Base-by-base conservation (phyloP, 2,797 vertebrate genomes). In the Phrynocephalus guinanensis region DNA sequence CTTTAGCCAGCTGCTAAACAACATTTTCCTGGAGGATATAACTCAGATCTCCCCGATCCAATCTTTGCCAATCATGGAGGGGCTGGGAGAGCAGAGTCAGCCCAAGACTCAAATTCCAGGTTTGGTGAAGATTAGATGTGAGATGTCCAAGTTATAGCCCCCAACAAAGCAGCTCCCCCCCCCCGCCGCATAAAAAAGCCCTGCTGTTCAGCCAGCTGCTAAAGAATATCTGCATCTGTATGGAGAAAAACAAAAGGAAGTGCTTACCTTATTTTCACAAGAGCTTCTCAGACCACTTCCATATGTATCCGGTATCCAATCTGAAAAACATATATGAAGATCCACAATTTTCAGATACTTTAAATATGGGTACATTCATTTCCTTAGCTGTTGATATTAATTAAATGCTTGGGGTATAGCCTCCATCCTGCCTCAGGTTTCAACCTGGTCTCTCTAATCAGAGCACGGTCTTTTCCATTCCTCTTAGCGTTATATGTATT, bases 241-340 rank as follows among this genome's bases (percentile, higher is more conserved):
- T 63, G 60, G 60, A 63, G 60, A 63, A 15, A 56, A 63, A 63
- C 1, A 22, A 22, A 76, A 48, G 73, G 85, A 87, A 92, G 79
- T 72, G 77, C 86, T 83, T 71, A 94, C 95, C 91, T 93, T 1
- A 0, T 87, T 94, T 90, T 92, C 88, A 91, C 30, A 60, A 87
- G 91, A 83, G 84, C 48, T 87, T 83, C 13, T 8, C 77, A 88
- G 76, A 90, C 2, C 76, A 22, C 82, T 87, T 82, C n/a, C 79
- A 92, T 68, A 78, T 83, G 72, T 87, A 93, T 93, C 91, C 3
- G 87, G 84, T 72, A 44, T 88, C 84, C 66, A 33, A 50, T 38
- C 96, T 97, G 94, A 83, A 96, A 96, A 95, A 95, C 70, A 88
- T 95, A 96, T 33, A 76, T 66, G 95, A 72, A 93, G 83, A 87